Conservation (phyloP, 2,888 invertebrate species). For the Apotomis betuletana region DNA sequence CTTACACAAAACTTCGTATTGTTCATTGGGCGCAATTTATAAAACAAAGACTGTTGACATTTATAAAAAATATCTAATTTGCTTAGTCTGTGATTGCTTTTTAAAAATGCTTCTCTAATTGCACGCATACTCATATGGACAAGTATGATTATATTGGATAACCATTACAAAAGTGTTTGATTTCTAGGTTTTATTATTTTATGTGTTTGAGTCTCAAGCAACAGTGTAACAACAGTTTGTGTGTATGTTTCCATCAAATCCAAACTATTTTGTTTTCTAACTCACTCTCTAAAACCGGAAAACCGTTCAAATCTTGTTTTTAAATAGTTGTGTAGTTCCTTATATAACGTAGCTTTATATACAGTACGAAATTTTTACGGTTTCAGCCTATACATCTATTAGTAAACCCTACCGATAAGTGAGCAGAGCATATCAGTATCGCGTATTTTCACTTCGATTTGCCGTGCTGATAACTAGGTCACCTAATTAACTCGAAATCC, state of each 20-base stretch:
- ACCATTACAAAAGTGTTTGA: background rate
- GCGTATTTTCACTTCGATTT: background rate
- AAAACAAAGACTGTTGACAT: slow-evolving; percentile 32
- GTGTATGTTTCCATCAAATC: too few species aligned
- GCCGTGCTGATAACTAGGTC: background rate
- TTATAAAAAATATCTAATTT: slow-evolving; percentile 24
- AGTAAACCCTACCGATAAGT: too few species aligned
- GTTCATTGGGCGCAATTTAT: slow-evolving; percentile 21
- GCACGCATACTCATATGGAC: background rate
- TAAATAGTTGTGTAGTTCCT: too few species aligned
- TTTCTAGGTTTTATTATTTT: background rate
- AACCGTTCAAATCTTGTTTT: too few species aligned
- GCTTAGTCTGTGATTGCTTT: slow-evolving; percentile 22
- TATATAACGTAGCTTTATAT: too few species aligned
- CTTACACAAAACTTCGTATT: slow-evolving; percentile 31
- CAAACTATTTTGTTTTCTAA: too few species aligned
- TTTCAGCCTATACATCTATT: too few species aligned
- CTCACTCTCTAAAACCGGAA: too few species aligned
- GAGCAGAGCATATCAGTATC: background rate
- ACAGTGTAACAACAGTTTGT: too few species aligned
- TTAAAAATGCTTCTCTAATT: slow-evolving; percentile 3
- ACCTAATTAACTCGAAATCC: background rate
- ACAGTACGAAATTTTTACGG: too few species aligned
- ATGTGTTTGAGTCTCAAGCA: too few species aligned
- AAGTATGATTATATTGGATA: background rate